Conservation (phyloP, 2,113 vertebrate species). For the Sus scrofa region DNA sequence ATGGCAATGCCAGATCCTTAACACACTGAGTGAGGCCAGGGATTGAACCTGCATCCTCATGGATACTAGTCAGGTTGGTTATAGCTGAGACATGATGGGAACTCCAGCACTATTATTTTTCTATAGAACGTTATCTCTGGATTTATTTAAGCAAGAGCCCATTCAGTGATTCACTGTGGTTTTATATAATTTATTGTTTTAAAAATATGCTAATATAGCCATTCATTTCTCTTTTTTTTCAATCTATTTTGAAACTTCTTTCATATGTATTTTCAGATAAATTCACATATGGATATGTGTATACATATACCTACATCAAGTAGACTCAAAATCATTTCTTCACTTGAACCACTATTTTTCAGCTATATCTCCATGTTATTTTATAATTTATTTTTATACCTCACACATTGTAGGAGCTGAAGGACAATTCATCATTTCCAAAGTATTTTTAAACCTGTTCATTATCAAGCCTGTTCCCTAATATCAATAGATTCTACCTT, state of each 20-base stretch:
- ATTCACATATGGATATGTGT: neutral
- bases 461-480: neutral
- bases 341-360: neutral
- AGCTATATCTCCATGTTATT: neutral
- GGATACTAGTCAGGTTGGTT: no score
- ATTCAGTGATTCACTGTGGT: neutral
- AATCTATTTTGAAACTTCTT: neutral
- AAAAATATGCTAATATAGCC: neutral
- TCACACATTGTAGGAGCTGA: neutral
- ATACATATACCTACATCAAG: accelerated
- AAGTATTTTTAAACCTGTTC: neutral
- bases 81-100: no score
- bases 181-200: neutral
- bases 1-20: no score
- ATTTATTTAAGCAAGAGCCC: neutral
- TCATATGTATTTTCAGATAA: neutral
- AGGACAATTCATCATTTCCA: neutral
- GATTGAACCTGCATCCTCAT: no score
- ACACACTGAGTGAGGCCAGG: no score
- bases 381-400: neutral
- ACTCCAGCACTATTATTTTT: neutral
- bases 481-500: neutral
- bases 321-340: neutral
- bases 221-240: neutral
- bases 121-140: neutral